Conservation (phyloP, 2,888 invertebrate species). For the Poecilus cupreus region DNA sequence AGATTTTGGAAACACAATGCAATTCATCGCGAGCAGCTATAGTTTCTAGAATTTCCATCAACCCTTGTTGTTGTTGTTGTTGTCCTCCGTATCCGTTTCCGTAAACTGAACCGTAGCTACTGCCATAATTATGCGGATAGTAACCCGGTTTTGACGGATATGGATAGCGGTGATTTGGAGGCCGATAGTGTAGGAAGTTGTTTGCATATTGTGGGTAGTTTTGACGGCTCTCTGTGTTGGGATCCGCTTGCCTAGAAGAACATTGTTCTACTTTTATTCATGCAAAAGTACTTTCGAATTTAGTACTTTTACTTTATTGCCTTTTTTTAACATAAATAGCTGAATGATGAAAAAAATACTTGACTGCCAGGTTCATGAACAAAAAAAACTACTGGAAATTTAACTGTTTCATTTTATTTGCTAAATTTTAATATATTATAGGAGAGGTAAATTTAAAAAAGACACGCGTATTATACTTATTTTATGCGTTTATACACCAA, state of each 20-base stretch:
- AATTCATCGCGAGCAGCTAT: conserved; percentile 84
- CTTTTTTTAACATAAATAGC: no score
- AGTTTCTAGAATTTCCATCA: conserved; percentile 75
- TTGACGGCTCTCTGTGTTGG: conserved; percentile 25
- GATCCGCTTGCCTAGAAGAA: conserved; percentile 32
- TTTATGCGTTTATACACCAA: no score
- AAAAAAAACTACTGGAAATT: no score
- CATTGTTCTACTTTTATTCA: not conserved
- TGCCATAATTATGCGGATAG: conserved; percentile 40
- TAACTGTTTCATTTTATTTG: no score
- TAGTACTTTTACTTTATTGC: not conserved
- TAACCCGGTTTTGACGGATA: conserved; percentile 26
- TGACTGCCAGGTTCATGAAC: no score
- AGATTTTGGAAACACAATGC: conserved; percentile 85
- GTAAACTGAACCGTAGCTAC: no score
- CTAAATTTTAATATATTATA: no score
- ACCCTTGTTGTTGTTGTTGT: conserved; percentile 63
- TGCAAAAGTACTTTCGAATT: conserved; percentile 3
- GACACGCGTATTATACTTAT: no score
- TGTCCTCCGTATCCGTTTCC: conserved; percentile 41
- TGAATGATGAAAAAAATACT: no score
- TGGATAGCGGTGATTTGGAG: conserved; percentile 22
- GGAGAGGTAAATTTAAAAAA: no score
- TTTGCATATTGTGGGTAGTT: conserved; percentile 46
- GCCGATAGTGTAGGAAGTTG: conserved; percentile 19